Conservation (phyloP, 2,113 vertebrate species). For the Otus sunia region DNA sequence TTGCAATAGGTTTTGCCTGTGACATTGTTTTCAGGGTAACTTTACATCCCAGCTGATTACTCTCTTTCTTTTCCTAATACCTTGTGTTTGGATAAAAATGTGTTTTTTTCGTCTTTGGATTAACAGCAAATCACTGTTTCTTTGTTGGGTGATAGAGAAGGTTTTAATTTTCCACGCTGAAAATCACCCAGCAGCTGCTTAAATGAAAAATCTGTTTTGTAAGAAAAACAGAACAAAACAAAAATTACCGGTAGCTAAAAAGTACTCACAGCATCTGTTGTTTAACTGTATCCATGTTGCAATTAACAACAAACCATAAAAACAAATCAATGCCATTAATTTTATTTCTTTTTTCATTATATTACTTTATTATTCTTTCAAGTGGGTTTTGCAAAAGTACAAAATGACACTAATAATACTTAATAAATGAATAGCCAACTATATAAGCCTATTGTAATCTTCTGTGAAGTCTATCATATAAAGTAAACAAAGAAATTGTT, state of each 20-base stretch:
- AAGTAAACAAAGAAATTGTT: background rate
- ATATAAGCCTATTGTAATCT: background rate
- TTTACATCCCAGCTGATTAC: background rate
- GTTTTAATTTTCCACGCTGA: slow-evolving; percentile 28
- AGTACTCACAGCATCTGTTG: slow-evolving; percentile 20
- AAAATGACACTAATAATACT: background rate
- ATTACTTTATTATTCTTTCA: background rate
- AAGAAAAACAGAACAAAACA: background rate
- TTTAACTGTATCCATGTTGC: slow-evolving; percentile 31
- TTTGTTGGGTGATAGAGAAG: background rate
- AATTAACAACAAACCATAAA: slow-evolving; percentile 26
- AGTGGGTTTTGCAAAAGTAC: background rate
- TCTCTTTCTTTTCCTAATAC: background rate
- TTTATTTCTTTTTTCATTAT: background rate
- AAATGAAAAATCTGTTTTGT: slow-evolving; percentile 44
- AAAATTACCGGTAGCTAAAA: background rate
- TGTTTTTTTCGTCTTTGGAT: background rate
- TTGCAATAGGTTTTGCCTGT: background rate
- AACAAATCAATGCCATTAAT: slow-evolving; percentile 11
- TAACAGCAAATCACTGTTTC: slow-evolving; percentile 7
- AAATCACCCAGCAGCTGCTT: slow-evolving; percentile 9
- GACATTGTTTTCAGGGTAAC: background rate
- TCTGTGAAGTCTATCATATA: background rate
- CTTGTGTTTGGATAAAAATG: background rate
- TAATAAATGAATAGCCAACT: background rate